Base-by-base conservation (phyloP, 2,797 vertebrate species). In the Salarias fasciatus region DNA sequence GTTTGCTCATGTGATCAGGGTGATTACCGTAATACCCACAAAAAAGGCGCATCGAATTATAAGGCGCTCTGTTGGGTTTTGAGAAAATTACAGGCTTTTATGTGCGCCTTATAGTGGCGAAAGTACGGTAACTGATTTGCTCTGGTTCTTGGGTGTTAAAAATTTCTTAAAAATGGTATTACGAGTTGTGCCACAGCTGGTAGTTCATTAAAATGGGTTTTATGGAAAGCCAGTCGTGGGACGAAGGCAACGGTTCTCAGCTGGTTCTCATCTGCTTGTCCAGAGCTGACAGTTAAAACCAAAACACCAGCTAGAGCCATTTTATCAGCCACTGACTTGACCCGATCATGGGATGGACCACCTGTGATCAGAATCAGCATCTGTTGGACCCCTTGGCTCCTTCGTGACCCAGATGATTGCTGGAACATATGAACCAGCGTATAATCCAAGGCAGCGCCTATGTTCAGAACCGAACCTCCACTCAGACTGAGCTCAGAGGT, bases 231-330 rank as follows among this genome's bases (percentile, higher is more conserved):
- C 91, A 98, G 88, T 77, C 86, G 79, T 56, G 93, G 93, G 82
- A 95, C 94, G 93, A 98, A 98, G 59, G 97, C 96, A 55, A 96
- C 94, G 50, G 87, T 84, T 69, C 67, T 88, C 36, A 99, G 81
- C 37, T 94, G 91, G 6, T 48, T 63, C 46, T 84, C 77, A 71
- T 95, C 84, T 11, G 93, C 96, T 90, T 78, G 94, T 56, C 88
- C 92, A 78, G 93, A 77, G 68, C 96, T 96, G 36, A 99, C 90
- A 50, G 94, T 94, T 86, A 97, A 96, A 14, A 96, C 97, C 88
- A 99, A 88, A 77, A 99, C 85, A 49, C 93, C 91, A 0, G 64
- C 87, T 1, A 93, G 53, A 11, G 94, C 92, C 85, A 98, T 77
- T 24, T 79, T 85, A 52, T 95, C 95, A 54, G 96, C 93, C 9